These are phyloP conservation scores for Sebastes iracundus DNA, from an alignment of 2,797 vertebrate species.

Conservation along the genomic window DNA sequence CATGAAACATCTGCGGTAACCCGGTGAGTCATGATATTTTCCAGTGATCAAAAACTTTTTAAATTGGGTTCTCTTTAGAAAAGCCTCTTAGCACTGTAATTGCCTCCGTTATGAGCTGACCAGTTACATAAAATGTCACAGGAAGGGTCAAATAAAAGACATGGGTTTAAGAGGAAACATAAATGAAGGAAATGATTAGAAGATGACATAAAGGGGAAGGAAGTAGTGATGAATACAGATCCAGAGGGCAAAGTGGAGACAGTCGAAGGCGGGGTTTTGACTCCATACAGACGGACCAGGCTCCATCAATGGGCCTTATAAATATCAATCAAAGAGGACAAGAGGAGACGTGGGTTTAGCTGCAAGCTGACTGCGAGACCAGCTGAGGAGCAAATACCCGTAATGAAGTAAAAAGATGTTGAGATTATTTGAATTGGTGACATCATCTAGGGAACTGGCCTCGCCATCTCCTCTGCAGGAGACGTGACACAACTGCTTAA, in stretches of 20 bases:
- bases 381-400: slow-evolving; percentile 26
- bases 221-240: not conserved
- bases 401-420: slow-evolving; percentile 56
- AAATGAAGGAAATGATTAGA: not conserved
- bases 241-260: not conserved
- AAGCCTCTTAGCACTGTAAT: not conserved
- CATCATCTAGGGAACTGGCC: slow-evolving; percentile 12
- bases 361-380: not conserved
- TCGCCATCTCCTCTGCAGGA: slow-evolving; percentile 35
- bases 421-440: slow-evolving; percentile 38
- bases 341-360: not conserved
- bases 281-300: slow-evolving; percentile 7
- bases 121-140: slow-evolving; percentile 20
- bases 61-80: not conserved
- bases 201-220: not conserved
- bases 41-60: not conserved
- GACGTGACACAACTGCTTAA: not conserved
- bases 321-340: slow-evolving; percentile 20
- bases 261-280: not conserved
- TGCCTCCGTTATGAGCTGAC: not conserved
- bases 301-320: not conserved
- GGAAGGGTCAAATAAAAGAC: not conserved
- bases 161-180: not conserved
- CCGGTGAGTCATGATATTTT: not conserved
- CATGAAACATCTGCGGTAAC: not conserved